Evolutionary conservation across 1,140 invertebrate genomes (phyloP).

Genomic region (Psix sp.): DNA sequence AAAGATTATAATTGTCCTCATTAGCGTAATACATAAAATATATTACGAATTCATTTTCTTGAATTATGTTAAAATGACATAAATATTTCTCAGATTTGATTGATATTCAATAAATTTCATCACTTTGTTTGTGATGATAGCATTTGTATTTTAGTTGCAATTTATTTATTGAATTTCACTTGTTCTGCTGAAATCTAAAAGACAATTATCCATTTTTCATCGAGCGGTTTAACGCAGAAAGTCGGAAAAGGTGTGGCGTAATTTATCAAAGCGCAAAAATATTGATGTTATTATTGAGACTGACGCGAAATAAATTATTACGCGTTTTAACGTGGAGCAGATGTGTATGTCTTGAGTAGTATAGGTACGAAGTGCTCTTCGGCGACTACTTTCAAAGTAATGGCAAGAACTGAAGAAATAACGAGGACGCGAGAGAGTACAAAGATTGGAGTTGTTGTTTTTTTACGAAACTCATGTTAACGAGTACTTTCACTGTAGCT

Average conservation of each 20-base stretch:
- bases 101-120: too few relatives aligned
- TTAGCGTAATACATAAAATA: too few relatives aligned
- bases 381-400: slow-evolving; percentile 38
- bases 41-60: too few relatives aligned
- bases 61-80: too few relatives aligned
- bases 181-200: too few relatives aligned
- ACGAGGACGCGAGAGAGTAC: slow-evolving; percentile 44
- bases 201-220: slow-evolving; percentile 55
- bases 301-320: slow-evolving; percentile 45
- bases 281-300: slow-evolving; percentile 48
- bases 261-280: slow-evolving; percentile 48
- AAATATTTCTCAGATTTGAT: too few relatives aligned
- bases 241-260: slow-evolving; percentile 17
- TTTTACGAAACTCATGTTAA: slow-evolving; percentile 34
- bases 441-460: slow-evolving; percentile 41
- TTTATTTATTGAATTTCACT: too few relatives aligned
- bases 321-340: slow-evolving; percentile 21
- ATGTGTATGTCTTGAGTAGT: slow-evolving; percentile 10
- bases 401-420: slow-evolving; percentile 43
- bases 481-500: slow-evolving; percentile 22
- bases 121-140: too few relatives aligned
- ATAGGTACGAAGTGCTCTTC: slow-evolving; percentile 36
- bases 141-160: too few relatives aligned
- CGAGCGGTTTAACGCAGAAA: slow-evolving; percentile 16
- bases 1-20: too few relatives aligned